Evolutionary conservation across 2,888 invertebrate species (phyloP), one percentile per base, ranked within the genome.

Genomic region (Willowsia nigromaculata): DNA sequence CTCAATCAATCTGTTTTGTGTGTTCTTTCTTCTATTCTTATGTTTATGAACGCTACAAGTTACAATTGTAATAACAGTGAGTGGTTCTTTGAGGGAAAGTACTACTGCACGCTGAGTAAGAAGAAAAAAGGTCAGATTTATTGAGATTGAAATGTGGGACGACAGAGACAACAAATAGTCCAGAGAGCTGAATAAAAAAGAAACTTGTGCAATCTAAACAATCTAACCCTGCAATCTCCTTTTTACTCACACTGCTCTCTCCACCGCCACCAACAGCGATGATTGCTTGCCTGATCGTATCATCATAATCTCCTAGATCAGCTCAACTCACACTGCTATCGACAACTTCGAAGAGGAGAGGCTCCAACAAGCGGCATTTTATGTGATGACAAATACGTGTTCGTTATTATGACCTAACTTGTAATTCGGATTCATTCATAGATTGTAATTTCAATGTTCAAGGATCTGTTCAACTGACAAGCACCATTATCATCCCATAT

Each of bases 1-100:
- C 83, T 83, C 83, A 83, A 83, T 83, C 83, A 83, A 68, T 83
- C 83, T 50, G 68, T 33, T 80, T n/a, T n/a, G n/a, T 80, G 80
- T 80, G 13, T 15, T 59, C 80, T 33, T 37, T 53, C 59, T 59
- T 80, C 40, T 59, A 68, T 33, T 30, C 33, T 65, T 65, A 40
- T 68, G 40, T 68, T 68, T 68, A 47, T 22, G 68, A 40, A 68
- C 40, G 22, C 40, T 40, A 40, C 40, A 62, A 27, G 40, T 65
- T 22, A 62, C 40, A 27, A 15, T 40, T 18, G 40, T 22, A 68
- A 40, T 22, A 68, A 40, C 15, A 25, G n/a, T n/a, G 33, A 33
- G 65, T 68, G 68, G 40, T 40, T 11, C 30, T 65, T n/a, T n/a
- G n/a, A n/a, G n/a, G n/a, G 22, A 40, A 68, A 40, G 40, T 11